phyloP scores from a whole-genome alignment of 1,140 invertebrate genomes.

The Copidosoma floridanum region DNA sequence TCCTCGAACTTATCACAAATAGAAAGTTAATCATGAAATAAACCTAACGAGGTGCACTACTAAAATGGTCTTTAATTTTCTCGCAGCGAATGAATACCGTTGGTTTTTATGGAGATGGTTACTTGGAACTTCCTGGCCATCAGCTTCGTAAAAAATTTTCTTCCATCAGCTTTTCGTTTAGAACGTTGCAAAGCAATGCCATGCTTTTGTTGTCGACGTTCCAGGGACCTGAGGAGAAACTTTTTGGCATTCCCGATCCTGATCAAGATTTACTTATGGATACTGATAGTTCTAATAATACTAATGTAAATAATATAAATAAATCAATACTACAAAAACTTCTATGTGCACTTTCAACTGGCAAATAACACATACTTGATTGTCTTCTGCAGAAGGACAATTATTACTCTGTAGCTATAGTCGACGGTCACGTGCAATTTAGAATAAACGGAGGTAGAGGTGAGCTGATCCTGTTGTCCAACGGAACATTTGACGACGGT shows the following conservation, averaged over 20 bases:
- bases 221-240: constrained; percentile 54
- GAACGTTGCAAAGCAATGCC: constrained; percentile 68
- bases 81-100: constrained; percentile 62
- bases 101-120: constrained; percentile 78
- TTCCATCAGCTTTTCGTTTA: constrained; percentile 75
- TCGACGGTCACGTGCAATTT: constrained; percentile 65
- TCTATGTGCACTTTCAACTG: neutral
- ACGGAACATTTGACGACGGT: constrained; percentile 65
- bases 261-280: constrained; percentile 40
- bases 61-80: constrained; percentile 9
- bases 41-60: no score
- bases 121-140: constrained; percentile 70
- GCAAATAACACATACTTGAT: neutral
- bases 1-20: no score
- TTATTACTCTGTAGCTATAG: constrained; percentile 68
- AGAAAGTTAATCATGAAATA: no score
- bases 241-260: constrained; percentile 31
- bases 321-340: no score
- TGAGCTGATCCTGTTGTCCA: constrained; percentile 62
- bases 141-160: constrained; percentile 64
- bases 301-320: no score
- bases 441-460: constrained; percentile 70
- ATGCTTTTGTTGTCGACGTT: constrained; percentile 74
- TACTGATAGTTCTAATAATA: no score
- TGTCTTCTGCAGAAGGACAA: constrained; percentile 50